Evolutionary conservation across 2,113 vertebrate genomes (phyloP), one percentile per base, ranked within the genome.

Genomic region (Pterophyllum scalare): DNA sequence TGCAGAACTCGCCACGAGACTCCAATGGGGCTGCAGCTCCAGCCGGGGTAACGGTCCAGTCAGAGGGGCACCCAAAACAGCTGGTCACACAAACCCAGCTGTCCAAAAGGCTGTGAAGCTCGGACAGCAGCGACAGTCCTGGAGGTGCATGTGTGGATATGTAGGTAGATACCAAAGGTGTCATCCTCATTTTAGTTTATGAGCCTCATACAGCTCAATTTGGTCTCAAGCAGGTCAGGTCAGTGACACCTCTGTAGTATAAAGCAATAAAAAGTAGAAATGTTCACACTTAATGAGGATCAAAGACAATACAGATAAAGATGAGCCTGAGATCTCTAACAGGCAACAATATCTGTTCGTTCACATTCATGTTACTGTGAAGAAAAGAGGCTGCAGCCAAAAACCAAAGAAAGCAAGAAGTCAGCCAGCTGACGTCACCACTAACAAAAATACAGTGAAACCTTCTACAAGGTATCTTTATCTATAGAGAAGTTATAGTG

Each of bases 241-340:
- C 43, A 70, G 10, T 70, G 0, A 70, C 4, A 31, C 65, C n/a
- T n/a, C n/a, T n/a, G n/a, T n/a, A n/a, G n/a, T n/a, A n/a, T n/a
- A n/a, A n/a, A n/a, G n/a, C 28, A 61, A 12, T 6, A 24, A 72
- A 72, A 31, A 20, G 3, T 46, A 52, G 24, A 72, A 72, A 52
- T 52, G 24, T 72, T 0, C 17, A 28, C 17, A 52, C 52, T 70
- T 52, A 8, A 52, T 52, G 0, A 72, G 0, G 0, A 19, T 72
- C 0, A 2, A 2, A 0, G 13, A 31, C 11, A 52, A 13, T 72
- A 31, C 20, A 31, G 43, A 72, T 72, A 31, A 31, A 31, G 43
- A 72, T 31, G 24, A 72, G 24, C 24, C 17, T 72, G 65, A 17
- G 0, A 1, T 10, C 12, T 70, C 26, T 70, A 72, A 72, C 24